These are phyloP conservation scores for Xyliphius kryptos DNA, from an alignment of 2,113 vertebrate species.

Conservation along the genomic window DNA sequence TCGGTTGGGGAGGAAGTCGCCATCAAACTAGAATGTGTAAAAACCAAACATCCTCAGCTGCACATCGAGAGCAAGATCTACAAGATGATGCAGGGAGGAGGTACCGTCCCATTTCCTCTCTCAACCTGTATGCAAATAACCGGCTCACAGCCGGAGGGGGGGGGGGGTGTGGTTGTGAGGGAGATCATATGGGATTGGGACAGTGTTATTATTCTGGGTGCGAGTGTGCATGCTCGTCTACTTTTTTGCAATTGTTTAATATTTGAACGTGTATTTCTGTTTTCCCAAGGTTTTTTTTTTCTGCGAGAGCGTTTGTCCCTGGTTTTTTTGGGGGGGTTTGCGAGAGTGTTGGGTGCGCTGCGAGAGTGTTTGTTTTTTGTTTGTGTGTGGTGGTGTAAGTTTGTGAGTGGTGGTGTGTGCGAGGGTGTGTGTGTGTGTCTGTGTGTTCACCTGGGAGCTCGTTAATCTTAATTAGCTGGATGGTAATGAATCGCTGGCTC, in stretches of 20 bases:
- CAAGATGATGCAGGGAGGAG: slow-evolving; percentile 92
- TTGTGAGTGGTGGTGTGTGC: not conserved
- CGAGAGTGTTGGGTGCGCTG: not conserved
- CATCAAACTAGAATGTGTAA: slow-evolving; percentile 96
- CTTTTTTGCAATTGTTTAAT: too few relatives aligned
- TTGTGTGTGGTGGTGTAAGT: not conserved
- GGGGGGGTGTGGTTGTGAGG: not conserved
- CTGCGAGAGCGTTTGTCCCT: too few relatives aligned
- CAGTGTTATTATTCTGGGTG: not conserved
- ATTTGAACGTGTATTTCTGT: too few relatives aligned
- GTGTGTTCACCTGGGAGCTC: not conserved
- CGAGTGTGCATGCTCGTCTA: too few relatives aligned
- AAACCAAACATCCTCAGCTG: slow-evolving; percentile 95
- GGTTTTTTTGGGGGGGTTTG: too few relatives aligned
- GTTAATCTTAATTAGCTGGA: too few relatives aligned
- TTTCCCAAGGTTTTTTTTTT: too few relatives aligned
- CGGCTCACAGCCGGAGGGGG: too few relatives aligned
- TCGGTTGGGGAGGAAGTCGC: slow-evolving; percentile 90
- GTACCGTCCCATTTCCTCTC: not conserved
- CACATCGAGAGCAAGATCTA: slow-evolving; percentile 99
- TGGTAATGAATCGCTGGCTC: too few relatives aligned
- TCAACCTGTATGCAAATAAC: too few relatives aligned
- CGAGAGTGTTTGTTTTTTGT: not conserved
- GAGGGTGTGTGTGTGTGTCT: not conserved
- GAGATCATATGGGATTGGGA: not conserved